Percentiles rank a stretch among this genome's conserved stretches.
Evolutionary conservation across 1,140 invertebrate species (phyloP).

Genomic region (Drosophila athabasca): DNA sequence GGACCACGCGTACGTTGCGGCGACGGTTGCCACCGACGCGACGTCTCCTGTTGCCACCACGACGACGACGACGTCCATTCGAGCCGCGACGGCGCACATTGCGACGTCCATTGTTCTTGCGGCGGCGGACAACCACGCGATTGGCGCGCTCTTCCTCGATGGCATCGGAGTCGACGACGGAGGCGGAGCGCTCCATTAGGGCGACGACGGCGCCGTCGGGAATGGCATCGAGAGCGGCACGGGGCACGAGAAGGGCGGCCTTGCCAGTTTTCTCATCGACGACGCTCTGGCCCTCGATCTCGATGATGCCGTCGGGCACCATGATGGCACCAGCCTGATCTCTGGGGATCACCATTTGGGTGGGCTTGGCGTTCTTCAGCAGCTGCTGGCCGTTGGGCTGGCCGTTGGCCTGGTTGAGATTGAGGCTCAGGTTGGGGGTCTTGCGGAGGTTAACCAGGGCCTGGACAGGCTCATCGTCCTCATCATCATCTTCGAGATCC

Average conservation of each 20-base stretch:
- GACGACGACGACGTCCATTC: constrained; percentile 40
- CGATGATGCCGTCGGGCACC: constrained; percentile 79
- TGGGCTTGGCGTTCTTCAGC: constrained; percentile 59
- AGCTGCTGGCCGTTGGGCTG: constrained; percentile 23
- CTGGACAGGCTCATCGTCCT: constrained; percentile 33
- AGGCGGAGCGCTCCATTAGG: constrained; percentile 66
- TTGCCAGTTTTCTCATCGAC: constrained; percentile 80
- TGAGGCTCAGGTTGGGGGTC: not conserved
- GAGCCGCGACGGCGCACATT: constrained; percentile 47
- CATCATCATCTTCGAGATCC: constrained; percentile 36
- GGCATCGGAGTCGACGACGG: constrained; percentile 3
- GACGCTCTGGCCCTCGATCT: constrained; percentile 79
- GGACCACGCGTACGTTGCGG: constrained; percentile 47
- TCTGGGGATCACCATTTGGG: constrained; percentile 74
- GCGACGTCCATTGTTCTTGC: constrained; percentile 61
- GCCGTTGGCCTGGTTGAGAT: too few species aligned
- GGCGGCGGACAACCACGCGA: constrained; percentile 72
- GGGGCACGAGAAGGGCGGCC: constrained; percentile 70
- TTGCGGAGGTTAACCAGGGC: constrained; percentile 16
- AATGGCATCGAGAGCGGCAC: constrained; percentile 74
- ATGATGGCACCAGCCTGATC: constrained; percentile 79
- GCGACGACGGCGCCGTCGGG: constrained; percentile 78
- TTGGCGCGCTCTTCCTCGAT: constrained; percentile 74
- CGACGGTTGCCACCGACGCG: constrained; percentile 44
- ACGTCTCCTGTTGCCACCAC: constrained; percentile 51